These are phyloP conservation scores for Lasaia peninsularis DNA, from an alignment of 1,140 invertebrate genomes.

Conservation along the genomic window DNA sequence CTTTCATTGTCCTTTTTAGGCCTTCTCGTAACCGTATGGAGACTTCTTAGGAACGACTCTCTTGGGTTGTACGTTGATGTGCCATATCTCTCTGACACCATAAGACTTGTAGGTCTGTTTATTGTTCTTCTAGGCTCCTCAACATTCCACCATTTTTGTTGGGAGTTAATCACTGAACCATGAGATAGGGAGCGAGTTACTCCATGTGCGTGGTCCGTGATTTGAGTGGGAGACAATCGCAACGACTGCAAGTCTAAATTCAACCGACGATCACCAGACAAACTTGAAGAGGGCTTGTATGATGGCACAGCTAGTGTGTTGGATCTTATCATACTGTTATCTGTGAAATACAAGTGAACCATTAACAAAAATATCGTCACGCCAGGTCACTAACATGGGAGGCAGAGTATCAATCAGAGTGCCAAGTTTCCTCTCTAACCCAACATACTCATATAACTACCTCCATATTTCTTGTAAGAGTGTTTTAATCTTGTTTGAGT, in stretches of 20 bases:
- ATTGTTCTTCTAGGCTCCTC: conserved; percentile 56
- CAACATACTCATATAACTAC: no score
- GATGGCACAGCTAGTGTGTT: conserved; percentile 79
- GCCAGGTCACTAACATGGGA: no score
- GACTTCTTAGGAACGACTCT: conserved; percentile 62
- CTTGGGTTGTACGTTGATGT: conserved; percentile 47
- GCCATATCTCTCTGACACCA: conserved; percentile 65
- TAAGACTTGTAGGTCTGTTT: conserved; percentile 61
- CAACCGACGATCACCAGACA: conserved; percentile 49
- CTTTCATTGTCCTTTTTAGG: conserved; percentile 63
- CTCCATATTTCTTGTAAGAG: no score
- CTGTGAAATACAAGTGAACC: conserved; percentile 34
- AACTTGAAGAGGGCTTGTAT: conserved; percentile 62
- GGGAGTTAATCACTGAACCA: conserved; percentile 68
- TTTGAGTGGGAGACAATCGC: conserved; percentile 57
- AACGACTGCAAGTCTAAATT: conserved; percentile 62
- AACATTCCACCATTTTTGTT: conserved; percentile 63
- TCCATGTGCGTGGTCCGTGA: conserved; percentile 61
- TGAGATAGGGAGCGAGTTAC: conserved; percentile 72
- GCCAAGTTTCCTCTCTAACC: no score
- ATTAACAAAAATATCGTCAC: no score
- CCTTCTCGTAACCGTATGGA: conserved; percentile 64
- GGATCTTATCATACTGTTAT: conserved; percentile 76
- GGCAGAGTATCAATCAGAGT: no score
- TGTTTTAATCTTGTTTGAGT: no score